These are phyloP conservation scores for Cataglyphis hispanica DNA, from an alignment of 1,140 invertebrate genomes.

Conservation along the genomic window DNA sequence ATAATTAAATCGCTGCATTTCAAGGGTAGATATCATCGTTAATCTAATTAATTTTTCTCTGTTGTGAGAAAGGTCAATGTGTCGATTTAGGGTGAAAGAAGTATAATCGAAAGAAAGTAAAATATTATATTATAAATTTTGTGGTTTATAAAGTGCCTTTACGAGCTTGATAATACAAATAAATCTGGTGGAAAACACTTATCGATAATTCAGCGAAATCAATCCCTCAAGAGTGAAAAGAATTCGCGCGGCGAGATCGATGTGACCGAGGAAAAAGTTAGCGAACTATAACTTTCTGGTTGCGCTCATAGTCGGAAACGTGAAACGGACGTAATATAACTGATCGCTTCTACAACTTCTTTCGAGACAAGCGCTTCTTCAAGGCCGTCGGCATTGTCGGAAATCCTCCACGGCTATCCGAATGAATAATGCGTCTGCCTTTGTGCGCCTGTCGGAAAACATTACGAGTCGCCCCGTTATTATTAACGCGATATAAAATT, in stretches of 20 bases:
- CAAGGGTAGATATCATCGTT: neutral
- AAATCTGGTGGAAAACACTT: neutral
- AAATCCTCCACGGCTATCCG: slow-evolving; percentile 31
- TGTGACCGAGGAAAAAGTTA: slow-evolving; percentile 14
- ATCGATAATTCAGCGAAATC: neutral
- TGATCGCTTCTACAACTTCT: slow-evolving; percentile 44
- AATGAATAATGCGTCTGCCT: slow-evolving; percentile 56
- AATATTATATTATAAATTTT: neutral
- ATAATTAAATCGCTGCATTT: slow-evolving; percentile 56
- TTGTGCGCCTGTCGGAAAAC: slow-evolving; percentile 52
- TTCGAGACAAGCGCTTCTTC: slow-evolving; percentile 32
- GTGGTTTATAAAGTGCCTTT: neutral
- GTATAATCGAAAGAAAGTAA: too few relatives aligned
- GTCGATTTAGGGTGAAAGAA: neutral
- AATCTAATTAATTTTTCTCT: slow-evolving; percentile 18
- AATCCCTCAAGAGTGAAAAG: neutral
- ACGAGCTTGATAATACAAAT: neutral
- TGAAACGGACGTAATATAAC: slow-evolving; percentile 34
- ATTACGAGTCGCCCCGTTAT: slow-evolving; percentile 43
- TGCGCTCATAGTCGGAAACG: neutral
- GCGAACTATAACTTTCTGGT: neutral
- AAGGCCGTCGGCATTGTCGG: slow-evolving; percentile 49
- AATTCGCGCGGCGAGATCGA: slow-evolving; percentile 14
- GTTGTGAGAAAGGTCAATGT: slow-evolving; percentile 14
- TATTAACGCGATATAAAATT: slow-evolving; percentile 47